Percentiles rank a stretch among this genome's conserved stretches.
These are phyloP conservation scores for Accipiter virgatus DNA, from an alignment of 2,113 vertebrate species.

Conservation along the genomic window DNA sequence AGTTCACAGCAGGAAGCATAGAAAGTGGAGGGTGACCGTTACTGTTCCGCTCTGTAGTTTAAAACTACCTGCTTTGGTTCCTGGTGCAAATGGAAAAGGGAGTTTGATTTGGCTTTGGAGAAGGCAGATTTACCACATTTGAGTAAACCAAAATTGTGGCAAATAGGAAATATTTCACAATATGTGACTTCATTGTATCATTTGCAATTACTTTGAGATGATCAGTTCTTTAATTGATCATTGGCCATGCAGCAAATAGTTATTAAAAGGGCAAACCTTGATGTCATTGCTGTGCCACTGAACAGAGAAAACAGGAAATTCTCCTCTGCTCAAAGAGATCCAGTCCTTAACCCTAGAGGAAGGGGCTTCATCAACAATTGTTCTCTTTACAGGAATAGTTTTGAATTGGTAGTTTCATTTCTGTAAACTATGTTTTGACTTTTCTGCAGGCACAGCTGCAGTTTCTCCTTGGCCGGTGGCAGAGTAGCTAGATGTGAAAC, in stretches of 20 bases:
- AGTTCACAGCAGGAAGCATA: background rate
- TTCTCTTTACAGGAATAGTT: background rate
- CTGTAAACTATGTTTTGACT: background rate
- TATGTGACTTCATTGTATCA: background rate
- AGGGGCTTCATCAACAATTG: background rate
- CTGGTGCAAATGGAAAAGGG: background rate
- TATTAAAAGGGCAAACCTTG: background rate
- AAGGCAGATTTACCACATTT: background rate
- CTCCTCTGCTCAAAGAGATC: background rate
- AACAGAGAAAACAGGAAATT: background rate
- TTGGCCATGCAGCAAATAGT: accelerated
- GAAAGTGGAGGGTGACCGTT: background rate
- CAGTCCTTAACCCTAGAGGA: background rate
- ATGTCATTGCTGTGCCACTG: background rate
- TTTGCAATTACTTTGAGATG: background rate
- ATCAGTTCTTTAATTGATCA: background rate
- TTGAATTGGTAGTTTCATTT: background rate
- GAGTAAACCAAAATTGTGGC: background rate
- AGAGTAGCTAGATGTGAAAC: background rate
- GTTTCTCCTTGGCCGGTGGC: background rate
- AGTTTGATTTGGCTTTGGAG: background rate
- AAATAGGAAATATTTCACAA: background rate
- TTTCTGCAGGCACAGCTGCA: background rate
- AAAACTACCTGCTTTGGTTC: background rate
- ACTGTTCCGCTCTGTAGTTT: background rate